These are phyloP conservation scores for Chrysotoxum bicinctum DNA, from an alignment of 2,888 invertebrate species.

Conservation along the genomic window DNA sequence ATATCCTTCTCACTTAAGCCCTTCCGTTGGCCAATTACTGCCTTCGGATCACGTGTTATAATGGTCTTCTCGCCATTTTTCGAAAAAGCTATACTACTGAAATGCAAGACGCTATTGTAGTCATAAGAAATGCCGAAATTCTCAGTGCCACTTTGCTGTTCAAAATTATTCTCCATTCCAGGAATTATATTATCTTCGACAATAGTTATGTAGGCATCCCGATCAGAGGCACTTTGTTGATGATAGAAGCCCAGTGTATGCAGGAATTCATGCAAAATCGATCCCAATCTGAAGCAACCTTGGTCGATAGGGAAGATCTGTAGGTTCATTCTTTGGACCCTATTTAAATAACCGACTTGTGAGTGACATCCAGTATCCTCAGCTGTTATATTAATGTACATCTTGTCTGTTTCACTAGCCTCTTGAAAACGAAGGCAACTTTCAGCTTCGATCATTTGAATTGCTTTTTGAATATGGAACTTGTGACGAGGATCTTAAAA, in stretches of 20 bases:
- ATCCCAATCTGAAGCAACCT: conserved; percentile 81
- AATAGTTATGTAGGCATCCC: conserved; percentile 87
- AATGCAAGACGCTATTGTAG: conserved; percentile 91
- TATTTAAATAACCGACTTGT: conserved; percentile 85
- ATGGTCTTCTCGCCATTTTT: conserved; percentile 87
- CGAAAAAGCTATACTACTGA: conserved; percentile 88
- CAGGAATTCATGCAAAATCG: conserved; percentile 89
- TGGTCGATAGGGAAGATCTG: conserved; percentile 75
- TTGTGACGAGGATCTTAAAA: conserved; percentile 82
- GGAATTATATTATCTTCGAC: conserved; percentile 79
- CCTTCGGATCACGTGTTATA: conserved; percentile 80
- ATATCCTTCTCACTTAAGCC: conserved; percentile 77
- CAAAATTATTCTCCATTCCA: conserved; percentile 87
- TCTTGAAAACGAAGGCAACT: conserved; percentile 89
- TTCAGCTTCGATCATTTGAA: conserved; percentile 86
- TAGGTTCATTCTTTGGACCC: conserved; percentile 79
- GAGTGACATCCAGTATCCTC: conserved; percentile 86
- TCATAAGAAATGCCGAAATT: conserved; percentile 88
- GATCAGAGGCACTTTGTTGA: conserved; percentile 89
- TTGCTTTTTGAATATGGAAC: conserved; percentile 85
- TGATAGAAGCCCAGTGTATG: conserved; percentile 91
- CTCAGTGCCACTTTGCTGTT: conserved; percentile 74
- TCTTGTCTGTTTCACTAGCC: conserved; percentile 80
- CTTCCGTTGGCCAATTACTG: conserved; percentile 78
- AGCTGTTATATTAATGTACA: conserved; percentile 61